Evolutionary conservation across 1,140 invertebrate genomes (phyloP).

Genomic region (Proctacanthus coquilletti): DNA sequence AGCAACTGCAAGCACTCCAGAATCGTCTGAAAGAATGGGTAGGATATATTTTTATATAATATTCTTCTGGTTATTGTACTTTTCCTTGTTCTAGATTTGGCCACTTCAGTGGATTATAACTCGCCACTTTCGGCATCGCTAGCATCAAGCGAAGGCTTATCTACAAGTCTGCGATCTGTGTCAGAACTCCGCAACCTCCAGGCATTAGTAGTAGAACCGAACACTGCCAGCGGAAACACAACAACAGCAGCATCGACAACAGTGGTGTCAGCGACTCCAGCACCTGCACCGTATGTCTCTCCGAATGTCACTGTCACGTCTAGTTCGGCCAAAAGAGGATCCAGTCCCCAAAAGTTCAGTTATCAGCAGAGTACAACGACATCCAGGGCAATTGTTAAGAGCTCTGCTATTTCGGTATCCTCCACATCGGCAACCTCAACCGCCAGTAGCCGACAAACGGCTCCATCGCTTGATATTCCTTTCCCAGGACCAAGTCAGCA

Average conservation of each 20-base stretch:
- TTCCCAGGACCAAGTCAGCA: neutral
- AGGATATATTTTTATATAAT: conserved; percentile 6
- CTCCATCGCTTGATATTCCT: neutral
- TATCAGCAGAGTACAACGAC: neutral
- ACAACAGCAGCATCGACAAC: conserved; percentile 8
- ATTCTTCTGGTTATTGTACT: conserved; percentile 13
- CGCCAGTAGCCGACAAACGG: neutral
- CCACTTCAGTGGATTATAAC: conserved; percentile 31
- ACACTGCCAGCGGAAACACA: conserved; percentile 1
- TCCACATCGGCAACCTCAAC: conserved; percentile 1
- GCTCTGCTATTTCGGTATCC: neutral
- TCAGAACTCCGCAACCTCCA: conserved; percentile 33
- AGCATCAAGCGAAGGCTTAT: conserved; percentile 37
- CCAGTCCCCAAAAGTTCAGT: conserved; percentile 14
- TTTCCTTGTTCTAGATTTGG: conserved; percentile 29
- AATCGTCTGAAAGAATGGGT: conserved; percentile 29
- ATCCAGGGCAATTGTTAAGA: neutral
- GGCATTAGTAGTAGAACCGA: conserved; percentile 20
- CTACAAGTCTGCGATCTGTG: conserved; percentile 27
- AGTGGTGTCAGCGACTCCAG: conserved; percentile 9
- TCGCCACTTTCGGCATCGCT: conserved; percentile 38
- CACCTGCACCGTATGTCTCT: too few relatives aligned
- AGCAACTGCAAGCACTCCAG: conserved; percentile 19
- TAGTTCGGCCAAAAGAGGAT: too few relatives aligned
- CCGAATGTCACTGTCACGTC: too few relatives aligned